Evolutionary conservation across 2,888 invertebrate species (phyloP).

Genomic region (Pristionchus fissidentatus): DNA sequence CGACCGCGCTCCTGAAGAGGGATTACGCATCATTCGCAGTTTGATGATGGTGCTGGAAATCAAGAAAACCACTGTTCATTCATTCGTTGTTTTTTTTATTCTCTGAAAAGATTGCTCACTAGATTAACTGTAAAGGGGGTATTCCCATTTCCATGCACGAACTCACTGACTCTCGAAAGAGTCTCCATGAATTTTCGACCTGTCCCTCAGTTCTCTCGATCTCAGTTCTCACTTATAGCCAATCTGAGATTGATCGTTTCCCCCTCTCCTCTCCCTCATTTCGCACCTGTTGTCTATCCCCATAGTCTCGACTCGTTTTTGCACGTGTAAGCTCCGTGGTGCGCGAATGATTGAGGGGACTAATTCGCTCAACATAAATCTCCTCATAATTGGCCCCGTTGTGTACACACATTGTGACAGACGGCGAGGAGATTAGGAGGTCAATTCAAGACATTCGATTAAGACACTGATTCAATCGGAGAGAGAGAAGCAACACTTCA

Average conservation of each 20-base stretch:
- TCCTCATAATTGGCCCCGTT: slow-evolving; percentile 24
- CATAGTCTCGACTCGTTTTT: neutral
- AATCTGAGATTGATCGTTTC: no score
- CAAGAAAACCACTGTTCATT: neutral
- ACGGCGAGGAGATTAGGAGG: neutral
- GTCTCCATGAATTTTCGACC: neutral
- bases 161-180: neutral
- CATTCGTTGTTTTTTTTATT: neutral
- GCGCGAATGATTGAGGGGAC: neutral
- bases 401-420: slow-evolving; percentile 15
- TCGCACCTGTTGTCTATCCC: neutral
- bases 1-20: slow-evolving; percentile 67
- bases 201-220: slow-evolving; percentile 8
- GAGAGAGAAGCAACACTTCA: neutral
- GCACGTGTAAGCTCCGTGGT: neutral
- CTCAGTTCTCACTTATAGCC: no score
- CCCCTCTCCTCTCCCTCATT: neutral
- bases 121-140: neutral
- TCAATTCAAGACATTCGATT: neutral
- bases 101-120: neutral
- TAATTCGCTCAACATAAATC: slow-evolving; percentile 3
- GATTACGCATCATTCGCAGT: slow-evolving; percentile 72
- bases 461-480: neutral
- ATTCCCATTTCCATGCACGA: neutral
- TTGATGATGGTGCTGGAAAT: neutral